A percentile compares a stretch with the other conserved stretches of the same genome.
Conservation (phyloP, 2,888 invertebrate genomes). For the Dusona sp. region DNA sequence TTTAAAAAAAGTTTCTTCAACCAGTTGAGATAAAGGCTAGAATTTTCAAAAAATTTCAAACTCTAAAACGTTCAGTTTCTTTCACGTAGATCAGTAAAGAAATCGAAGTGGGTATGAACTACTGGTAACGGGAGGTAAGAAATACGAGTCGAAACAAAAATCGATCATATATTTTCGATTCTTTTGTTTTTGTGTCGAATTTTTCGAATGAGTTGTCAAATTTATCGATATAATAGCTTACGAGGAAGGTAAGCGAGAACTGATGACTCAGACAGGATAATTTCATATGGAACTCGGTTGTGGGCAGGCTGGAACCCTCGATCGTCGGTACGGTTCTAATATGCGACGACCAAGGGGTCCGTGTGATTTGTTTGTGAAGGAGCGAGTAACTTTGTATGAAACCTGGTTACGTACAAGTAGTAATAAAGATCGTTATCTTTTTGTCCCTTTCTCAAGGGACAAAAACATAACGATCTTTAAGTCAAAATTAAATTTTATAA, state of each 20-base stretch:
- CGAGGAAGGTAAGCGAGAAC: conserved; percentile 64
- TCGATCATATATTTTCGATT: neutral
- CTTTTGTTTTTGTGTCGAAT: neutral
- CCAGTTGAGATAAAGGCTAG: too few relatives aligned
- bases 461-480: too few relatives aligned
- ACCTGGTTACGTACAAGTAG: conserved; percentile 5
- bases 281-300: conserved; percentile 51
- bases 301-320: conserved; percentile 45
- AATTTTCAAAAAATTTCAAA: too few relatives aligned
- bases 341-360: conserved; percentile 43
- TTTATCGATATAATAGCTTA: conserved; percentile 74
- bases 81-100: neutral
- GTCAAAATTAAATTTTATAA: too few relatives aligned
- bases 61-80: neutral
- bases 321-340: conserved; percentile 35
- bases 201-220: conserved; percentile 27
- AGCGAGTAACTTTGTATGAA: conserved; percentile 21
- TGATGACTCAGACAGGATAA: conserved; percentile 75
- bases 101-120: neutral
- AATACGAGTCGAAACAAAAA: neutral
- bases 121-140: neutral
- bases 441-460: too few relatives aligned
- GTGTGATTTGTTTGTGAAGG: conserved; percentile 69
- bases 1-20: neutral
- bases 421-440: conserved; percentile 58